These are phyloP conservation scores for Thereva unica DNA, from an alignment of 2,888 invertebrate genomes.

Conservation along the genomic window DNA sequence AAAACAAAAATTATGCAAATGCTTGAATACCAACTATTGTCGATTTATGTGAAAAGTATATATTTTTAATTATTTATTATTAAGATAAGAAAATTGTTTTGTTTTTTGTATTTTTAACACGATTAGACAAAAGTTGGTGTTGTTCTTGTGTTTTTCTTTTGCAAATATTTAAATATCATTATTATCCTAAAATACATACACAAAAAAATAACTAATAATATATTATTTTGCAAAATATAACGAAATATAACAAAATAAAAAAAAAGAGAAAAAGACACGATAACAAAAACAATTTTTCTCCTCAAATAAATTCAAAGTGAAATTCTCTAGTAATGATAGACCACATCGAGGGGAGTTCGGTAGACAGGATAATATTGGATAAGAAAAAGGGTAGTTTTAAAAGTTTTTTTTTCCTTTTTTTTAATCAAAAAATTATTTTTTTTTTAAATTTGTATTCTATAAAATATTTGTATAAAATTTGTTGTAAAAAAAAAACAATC, in stretches of 20 bases:
- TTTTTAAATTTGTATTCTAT: conserved; percentile 45
- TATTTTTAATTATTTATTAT: conserved; percentile 18
- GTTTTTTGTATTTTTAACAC: background rate
- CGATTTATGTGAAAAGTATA: conserved; percentile 14
- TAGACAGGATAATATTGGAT: conserved; percentile 51
- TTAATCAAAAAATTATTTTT: background rate
- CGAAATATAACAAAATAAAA: background rate
- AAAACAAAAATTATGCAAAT: conserved; percentile 39
- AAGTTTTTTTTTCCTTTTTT: conserved; percentile 19
- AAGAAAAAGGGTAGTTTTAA: conserved; percentile 24
- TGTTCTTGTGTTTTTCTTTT: too few relatives aligned
- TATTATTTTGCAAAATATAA: conserved; percentile 30
- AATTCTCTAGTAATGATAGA: conserved; percentile 54
- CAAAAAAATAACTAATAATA: conserved; percentile 17
- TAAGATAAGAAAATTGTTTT: conserved; percentile 5
- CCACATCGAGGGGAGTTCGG: conserved; percentile 58
- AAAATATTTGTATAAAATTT: background rate
- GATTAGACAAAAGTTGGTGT: conserved; percentile 22
- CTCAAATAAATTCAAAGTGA: conserved; percentile 39
- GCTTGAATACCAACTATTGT: conserved; percentile 13
- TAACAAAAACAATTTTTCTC: conserved; percentile 23
- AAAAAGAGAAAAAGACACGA: conserved; percentile 32
- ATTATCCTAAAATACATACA: background rate
- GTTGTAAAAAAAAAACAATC: conserved; percentile 10
- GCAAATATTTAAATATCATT: too few relatives aligned